phyloP scores from a whole-genome alignment of 2,113 vertebrate genomes.

The Sceloporus tristichus region DNA sequence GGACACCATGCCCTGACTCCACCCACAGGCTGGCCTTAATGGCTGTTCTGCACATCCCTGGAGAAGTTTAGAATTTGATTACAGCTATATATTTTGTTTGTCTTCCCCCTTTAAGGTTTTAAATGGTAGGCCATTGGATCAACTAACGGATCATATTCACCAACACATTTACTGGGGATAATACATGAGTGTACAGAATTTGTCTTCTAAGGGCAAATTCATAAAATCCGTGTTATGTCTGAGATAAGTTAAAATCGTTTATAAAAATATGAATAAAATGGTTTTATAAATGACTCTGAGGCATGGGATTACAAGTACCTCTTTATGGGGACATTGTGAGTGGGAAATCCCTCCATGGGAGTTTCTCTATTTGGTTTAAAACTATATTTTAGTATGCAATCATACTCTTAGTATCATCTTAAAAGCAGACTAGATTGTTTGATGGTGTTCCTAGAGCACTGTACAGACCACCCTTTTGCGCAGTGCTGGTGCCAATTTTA shows the following conservation, averaged over 20 bases:
- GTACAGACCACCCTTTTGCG: no score
- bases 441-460: not conserved
- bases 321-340: not conserved
- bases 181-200: not conserved
- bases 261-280: not conserved
- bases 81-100: not conserved
- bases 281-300: not conserved
- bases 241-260: not conserved
- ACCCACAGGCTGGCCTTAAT: no score
- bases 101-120: not conserved
- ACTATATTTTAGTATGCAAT: not conserved
- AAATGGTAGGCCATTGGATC: not conserved
- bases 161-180: not conserved
- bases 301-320: not conserved
- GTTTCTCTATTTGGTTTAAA: not conserved
- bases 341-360: no score
- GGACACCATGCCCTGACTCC: no score
- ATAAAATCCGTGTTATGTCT: no score
- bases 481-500: no score
- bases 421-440: not conserved
- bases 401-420: not conserved
- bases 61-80: not conserved
- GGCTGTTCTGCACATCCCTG: no score
- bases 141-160: not conserved
- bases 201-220: no score